phyloP scores from a whole-genome alignment of 2,113 vertebrate genomes.

The Gallinago paraguaiae region DNA sequence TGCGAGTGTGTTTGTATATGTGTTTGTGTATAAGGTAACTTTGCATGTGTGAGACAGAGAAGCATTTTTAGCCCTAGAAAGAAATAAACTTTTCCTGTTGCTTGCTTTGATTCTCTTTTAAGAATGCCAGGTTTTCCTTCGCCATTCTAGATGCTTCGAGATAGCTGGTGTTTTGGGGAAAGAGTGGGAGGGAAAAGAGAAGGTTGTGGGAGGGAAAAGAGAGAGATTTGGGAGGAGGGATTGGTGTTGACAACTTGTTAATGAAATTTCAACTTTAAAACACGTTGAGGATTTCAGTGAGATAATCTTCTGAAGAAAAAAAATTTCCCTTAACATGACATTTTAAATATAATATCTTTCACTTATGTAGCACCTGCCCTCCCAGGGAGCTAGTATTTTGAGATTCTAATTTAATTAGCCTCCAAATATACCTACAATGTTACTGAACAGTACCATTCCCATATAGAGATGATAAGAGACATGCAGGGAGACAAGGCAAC shows the following conservation, averaged over 20 bases:
- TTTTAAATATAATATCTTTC: constrained; percentile 36
- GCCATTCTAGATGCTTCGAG: neutral
- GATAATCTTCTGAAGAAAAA: neutral
- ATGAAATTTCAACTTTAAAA: constrained; percentile 53
- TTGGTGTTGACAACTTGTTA: constrained; percentile 57
- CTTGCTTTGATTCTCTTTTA: neutral
- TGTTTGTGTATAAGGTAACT: neutral
- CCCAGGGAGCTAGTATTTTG: constrained; percentile 9
- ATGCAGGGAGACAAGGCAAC: neutral
- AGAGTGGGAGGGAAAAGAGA: constrained; percentile 23
- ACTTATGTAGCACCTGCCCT: constrained; percentile 35
- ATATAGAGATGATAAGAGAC: neutral
- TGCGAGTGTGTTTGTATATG: neutral
- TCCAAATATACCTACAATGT: neutral
- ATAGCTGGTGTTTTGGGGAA: neutral
- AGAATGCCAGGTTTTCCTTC: constrained; percentile 8
- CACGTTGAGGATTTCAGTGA: constrained; percentile 5
- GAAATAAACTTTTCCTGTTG: neutral
- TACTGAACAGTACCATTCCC: neutral
- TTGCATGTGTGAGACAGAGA: neutral
- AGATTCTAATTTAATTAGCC: constrained; percentile 57
- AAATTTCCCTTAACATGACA: neutral
- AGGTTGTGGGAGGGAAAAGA: neutral
- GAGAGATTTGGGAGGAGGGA: neutral
- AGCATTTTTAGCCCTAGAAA: neutral